A percentile compares a stretch with the other conserved stretches of the same genome.
phyloP scores from a whole-genome alignment of 2,797 vertebrate genomes.

The Lagocephalus sceleratus region DNA sequence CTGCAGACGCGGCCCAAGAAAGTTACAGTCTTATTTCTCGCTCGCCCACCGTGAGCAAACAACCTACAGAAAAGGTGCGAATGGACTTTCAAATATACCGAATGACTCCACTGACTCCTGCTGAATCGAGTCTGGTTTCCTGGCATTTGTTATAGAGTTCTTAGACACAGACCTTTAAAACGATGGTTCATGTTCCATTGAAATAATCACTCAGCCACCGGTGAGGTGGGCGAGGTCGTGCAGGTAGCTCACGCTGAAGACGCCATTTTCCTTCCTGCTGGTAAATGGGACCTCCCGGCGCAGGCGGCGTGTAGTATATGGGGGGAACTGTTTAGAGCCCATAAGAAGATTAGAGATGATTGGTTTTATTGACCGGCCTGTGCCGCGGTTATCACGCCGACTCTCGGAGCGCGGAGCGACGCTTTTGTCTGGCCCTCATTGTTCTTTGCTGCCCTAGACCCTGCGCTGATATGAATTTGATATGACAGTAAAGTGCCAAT shows the following conservation, averaged over 20 bases:
- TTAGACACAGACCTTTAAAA: too few relatives aligned
- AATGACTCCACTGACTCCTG: too few relatives aligned
- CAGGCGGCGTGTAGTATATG: conserved; percentile 49
- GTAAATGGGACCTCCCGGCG: conserved; percentile 2
- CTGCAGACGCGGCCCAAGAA: conserved; percentile 1
- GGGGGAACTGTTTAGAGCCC: conserved; percentile 64
- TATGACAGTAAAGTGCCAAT: conserved; percentile 79
- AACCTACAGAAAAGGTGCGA: neutral
- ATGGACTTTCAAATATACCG: neutral
- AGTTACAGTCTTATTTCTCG: conserved; percentile 3
- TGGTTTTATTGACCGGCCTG: conserved; percentile 79
- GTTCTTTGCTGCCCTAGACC: conserved; percentile 51
- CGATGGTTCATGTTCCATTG: neutral
- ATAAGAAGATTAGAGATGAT: conserved; percentile 77
- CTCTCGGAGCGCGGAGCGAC: conserved; percentile 53
- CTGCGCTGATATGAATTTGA: conserved; percentile 76
- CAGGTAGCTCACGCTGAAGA: conserved; percentile 22
- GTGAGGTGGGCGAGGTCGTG: conserved; percentile 29
- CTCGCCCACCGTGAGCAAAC: neutral
- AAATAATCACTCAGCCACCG: conserved; percentile 5
- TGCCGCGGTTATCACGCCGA: conserved; percentile 72
- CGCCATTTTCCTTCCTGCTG: conserved; percentile 28
- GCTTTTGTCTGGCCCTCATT: conserved; percentile 70
- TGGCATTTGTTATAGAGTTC: neutral
- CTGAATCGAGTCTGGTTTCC: too few relatives aligned